Evolutionary conservation across 2,797 vertebrate species (phyloP).

Genomic region (Lagocephalus sceleratus): DNA sequence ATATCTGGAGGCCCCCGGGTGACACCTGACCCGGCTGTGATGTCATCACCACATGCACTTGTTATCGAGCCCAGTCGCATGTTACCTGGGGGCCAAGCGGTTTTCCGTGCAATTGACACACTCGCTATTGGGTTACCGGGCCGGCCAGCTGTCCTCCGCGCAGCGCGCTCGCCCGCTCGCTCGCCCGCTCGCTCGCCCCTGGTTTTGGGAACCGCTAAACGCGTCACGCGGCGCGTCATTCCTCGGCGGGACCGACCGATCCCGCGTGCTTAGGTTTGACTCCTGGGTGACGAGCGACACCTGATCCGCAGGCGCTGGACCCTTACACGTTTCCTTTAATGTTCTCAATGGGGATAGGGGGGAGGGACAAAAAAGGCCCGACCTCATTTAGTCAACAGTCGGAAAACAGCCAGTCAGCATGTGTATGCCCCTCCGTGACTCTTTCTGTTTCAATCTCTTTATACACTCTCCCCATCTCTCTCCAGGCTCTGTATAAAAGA

Average conservation of each 20-base stretch:
- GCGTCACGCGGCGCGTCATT: slow-evolving; percentile 22
- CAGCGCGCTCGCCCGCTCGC: slow-evolving; percentile 16
- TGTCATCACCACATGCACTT: slow-evolving; percentile 46
- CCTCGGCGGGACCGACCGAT: slow-evolving; percentile 8
- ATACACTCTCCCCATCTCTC: background rate
- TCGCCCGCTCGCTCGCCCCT: slow-evolving; percentile 1
- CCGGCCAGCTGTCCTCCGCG: slow-evolving; percentile 48
- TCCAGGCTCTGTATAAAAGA: background rate
- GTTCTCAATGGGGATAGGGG: background rate
- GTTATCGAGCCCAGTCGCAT: slow-evolving; percentile 42
- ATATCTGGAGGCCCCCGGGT: slow-evolving; percentile 53
- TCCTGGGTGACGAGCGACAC: background rate
- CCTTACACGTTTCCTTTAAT: background rate
- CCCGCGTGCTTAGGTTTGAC: slow-evolving; percentile 6
- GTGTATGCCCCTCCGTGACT: background rate
- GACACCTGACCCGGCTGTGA: slow-evolving; percentile 57
- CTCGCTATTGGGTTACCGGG: slow-evolving; percentile 55
- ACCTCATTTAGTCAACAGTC: slow-evolving; percentile 41
- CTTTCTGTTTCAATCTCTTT: slow-evolving; percentile 9
- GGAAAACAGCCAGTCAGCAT: slow-evolving; percentile 43
- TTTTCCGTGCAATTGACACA: slow-evolving; percentile 48
- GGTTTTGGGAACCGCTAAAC: slow-evolving; percentile 28
- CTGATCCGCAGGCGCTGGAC: background rate
- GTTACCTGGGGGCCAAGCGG: slow-evolving; percentile 45
- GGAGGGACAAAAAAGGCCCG: slow-evolving; percentile 6